Conservation (phyloP, 1,140 invertebrate genomes). For the Zaprionus davidi region DNA sequence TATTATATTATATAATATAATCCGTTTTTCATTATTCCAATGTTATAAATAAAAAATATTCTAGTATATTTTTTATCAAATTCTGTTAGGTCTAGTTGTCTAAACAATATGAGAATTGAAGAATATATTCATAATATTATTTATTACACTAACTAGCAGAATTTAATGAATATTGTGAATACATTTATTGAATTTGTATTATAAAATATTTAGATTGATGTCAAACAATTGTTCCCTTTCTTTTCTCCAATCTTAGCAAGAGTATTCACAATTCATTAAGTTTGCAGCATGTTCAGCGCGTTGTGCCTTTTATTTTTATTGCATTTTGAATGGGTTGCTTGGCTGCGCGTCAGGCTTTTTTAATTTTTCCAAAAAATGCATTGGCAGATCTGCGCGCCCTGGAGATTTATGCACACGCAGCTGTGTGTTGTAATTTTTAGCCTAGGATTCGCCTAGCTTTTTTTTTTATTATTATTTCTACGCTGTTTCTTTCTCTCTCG, state of each 20-base stretch:
- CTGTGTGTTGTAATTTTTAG: conserved; percentile 82
- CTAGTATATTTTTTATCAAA: too few relatives aligned
- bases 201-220: too few relatives aligned
- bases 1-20: too few relatives aligned
- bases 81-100: background rate
- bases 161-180: background rate
- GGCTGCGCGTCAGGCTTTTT: conserved; percentile 43
- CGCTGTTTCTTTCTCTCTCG: background rate
- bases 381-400: conserved; percentile 37
- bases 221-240: too few relatives aligned
- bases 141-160: background rate
- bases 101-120: too few relatives aligned
- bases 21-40: too few relatives aligned
- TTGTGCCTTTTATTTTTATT: conserved; percentile 45
- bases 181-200: background rate
- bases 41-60: background rate
- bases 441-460: conserved; percentile 45
- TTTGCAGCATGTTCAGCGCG: background rate
- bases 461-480: conserved; percentile 20
- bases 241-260: background rate
- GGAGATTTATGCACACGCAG: conserved; percentile 80
- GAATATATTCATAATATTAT: background rate
- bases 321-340: conserved; percentile 58
- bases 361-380: conserved; percentile 60
- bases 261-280: background rate